Base-by-base conservation (phyloP, 1,140 invertebrate species). In the Brachionus sp. region DNA sequence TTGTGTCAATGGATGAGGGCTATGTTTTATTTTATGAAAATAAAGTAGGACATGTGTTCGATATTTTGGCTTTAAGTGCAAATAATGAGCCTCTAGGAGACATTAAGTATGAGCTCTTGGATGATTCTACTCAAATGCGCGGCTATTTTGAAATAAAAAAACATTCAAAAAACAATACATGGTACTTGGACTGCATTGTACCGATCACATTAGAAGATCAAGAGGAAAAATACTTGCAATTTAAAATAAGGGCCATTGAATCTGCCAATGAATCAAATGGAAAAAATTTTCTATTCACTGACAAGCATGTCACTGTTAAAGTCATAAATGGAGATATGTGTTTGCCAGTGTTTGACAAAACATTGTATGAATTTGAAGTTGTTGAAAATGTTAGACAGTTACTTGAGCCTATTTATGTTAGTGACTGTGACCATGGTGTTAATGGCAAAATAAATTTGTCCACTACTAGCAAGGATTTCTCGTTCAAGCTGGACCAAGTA, bases 1-100 rank as follows among this genome's bases (percentile, higher is more conserved):
- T 78, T 33, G 42, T 62, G n/a, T 62, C 25, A 44, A 80, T 62
- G 19, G 33, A 80, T 12, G 77, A 80, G 23, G 77, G 50, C 4
- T 80, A 44, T 44, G 62, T 80, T 23, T 19, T 62, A n/a, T 80
- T 80, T 80, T 80, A 80, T 66, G 77, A 80, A 13, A 80, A 80
- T 62, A 80, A 23, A 37, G 35, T 80, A 5, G 77, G 77, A n/a
- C 50, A n/a, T 23, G 77, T 80, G 12, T 80, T 80, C 29, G 39
- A 80, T 19, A 42, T 80, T 57, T 13, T 35, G 23, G 77, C 77
- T 5, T 1, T 80, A 13, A 80, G 77, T 66, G 35, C 7, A 19
- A 80, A 80, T 13, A 62, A 23, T 23, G 50, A 80, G 57, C 77
- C 77, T 16, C 25, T 80, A 9, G 77, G 77, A 13, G 35, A 37